A percentile compares a stretch with the other conserved stretches of the same genome.
Conservation (phyloP, 2,888 invertebrate species). For the Imbricaverruca yamaguchii region DNA sequence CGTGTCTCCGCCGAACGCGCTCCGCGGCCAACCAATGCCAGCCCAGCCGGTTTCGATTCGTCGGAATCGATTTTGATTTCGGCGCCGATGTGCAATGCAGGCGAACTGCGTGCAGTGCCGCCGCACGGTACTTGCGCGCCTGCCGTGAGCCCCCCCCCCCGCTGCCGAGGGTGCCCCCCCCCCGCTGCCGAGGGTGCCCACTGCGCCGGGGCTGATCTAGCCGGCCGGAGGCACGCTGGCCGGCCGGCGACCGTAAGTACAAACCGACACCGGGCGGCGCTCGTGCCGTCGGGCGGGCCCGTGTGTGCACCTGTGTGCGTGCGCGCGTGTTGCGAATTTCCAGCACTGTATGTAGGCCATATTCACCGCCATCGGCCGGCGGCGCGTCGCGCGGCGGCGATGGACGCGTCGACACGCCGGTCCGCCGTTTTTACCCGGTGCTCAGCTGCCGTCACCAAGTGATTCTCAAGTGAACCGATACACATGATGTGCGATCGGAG, state of each 20-base stretch:
- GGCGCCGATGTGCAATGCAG: too few relatives aligned
- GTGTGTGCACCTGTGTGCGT: not conserved
- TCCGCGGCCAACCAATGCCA: too few relatives aligned
- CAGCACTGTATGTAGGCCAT: slow-evolving; percentile 9
- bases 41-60: too few relatives aligned
- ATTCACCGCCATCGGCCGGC: not conserved
- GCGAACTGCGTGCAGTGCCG: too few relatives aligned
- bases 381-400: not conserved
- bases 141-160: not conserved
- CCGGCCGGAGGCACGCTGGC: not conserved
- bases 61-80: too few relatives aligned
- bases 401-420: not conserved
- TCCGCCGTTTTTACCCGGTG: not conserved
- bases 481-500: too few relatives aligned
- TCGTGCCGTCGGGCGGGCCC: not conserved
- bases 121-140: too few relatives aligned
- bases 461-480: not conserved
- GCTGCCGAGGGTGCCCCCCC: not conserved
- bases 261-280: not conserved
- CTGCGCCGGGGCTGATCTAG: too few relatives aligned
- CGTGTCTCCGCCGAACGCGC: not conserved
- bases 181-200: not conserved
- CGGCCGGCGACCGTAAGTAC: not conserved
- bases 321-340: not conserved
- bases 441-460: not conserved